Evolutionary conservation across 2,113 vertebrate genomes (phyloP).

Genomic region (Zosterops lateralis): DNA sequence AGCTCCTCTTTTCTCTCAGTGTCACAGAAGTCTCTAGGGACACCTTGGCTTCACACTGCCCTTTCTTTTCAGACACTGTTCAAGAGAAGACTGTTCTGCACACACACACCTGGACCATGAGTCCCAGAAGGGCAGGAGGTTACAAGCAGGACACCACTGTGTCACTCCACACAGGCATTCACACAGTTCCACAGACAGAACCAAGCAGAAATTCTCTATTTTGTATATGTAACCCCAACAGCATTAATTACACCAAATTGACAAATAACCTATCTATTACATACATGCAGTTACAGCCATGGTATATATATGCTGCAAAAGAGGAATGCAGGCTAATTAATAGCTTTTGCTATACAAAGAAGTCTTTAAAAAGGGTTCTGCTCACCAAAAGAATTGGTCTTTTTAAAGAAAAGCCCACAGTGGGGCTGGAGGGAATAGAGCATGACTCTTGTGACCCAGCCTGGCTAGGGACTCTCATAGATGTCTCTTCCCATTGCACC

Average conservation of each 20-base stretch:
- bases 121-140: fast-evolving
- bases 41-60: background rate
- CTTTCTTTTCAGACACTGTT: background rate
- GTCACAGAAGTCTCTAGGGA: background rate
- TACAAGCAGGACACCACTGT: background rate
- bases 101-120: background rate
- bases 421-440: background rate
- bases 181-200: background rate
- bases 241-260: background rate
- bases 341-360: background rate
- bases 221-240: background rate
- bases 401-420: background rate
- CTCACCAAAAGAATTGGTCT: background rate
- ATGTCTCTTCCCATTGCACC: background rate
- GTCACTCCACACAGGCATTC: background rate
- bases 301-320: background rate
- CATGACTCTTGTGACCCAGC: background rate
- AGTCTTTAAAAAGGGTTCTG: background rate
- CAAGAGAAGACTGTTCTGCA: background rate
- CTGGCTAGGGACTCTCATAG: background rate
- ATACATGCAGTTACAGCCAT: background rate
- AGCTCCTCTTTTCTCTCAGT: background rate
- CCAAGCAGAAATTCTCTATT: background rate
- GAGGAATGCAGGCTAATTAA: background rate
- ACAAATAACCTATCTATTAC: background rate